phyloP scores from a whole-genome alignment of 2,888 invertebrate species.

The Buathra laborator region DNA sequence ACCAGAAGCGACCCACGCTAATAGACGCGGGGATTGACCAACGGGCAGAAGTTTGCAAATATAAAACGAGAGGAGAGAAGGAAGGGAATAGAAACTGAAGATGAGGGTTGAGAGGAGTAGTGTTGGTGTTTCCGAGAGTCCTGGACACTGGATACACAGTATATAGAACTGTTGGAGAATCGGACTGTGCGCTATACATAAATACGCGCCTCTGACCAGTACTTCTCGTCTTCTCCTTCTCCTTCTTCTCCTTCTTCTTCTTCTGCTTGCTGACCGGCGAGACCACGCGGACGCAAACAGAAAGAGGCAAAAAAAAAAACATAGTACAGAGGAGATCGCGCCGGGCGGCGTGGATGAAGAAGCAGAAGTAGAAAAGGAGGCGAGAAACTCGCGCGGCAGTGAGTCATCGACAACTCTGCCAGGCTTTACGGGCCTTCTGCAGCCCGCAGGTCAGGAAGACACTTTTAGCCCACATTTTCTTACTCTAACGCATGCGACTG shows the following conservation, averaged over 20 bases:
- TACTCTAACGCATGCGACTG: constrained; percentile 66
- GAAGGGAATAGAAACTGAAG: constrained; percentile 27
- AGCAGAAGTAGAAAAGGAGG: constrained; percentile 26
- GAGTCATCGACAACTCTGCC: constrained; percentile 81
- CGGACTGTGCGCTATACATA: constrained; percentile 51
- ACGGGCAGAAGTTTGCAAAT: constrained; percentile 23
- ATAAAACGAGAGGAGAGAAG: constrained; percentile 36
- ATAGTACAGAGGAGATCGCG: constrained; percentile 18
- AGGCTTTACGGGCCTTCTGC: constrained; percentile 76
- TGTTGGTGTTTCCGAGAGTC: constrained; percentile 55
- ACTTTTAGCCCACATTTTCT: constrained; percentile 83
- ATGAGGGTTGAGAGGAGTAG: constrained; percentile 25
- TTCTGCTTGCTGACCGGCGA: constrained; percentile 53
- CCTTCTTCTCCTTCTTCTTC: constrained; percentile 27
- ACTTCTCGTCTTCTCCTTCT: constrained; percentile 32
- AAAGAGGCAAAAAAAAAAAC: constrained; percentile 54
- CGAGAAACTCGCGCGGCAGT: constrained; percentile 69
- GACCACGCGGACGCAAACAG: constrained; percentile 50
- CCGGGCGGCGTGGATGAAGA: constrained; percentile 35
- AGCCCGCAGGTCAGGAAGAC: constrained; percentile 81
- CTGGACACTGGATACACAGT: constrained; percentile 17
- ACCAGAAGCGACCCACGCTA: constrained; percentile 63
- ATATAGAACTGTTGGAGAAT: constrained; percentile 49
- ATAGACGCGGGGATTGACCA: constrained; percentile 48
- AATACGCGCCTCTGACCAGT: constrained; percentile 60